Conservation (phyloP, 2,113 vertebrate genomes). For the Odocoileus hemionus region DNA sequence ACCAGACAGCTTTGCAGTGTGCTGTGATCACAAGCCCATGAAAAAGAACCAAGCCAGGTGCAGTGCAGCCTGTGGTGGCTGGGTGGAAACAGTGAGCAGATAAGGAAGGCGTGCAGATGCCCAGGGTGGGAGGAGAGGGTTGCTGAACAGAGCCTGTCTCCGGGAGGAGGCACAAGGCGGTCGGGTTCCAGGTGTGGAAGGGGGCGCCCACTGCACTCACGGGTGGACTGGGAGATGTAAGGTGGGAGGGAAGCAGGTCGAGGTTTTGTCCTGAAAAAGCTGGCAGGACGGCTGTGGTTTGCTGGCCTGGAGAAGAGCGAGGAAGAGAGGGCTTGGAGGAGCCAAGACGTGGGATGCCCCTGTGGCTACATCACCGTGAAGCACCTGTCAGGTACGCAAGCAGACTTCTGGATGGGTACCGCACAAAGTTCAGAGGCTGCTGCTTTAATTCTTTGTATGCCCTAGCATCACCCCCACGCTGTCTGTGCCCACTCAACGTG, state of each 20-base stretch:
- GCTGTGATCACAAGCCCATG: neutral
- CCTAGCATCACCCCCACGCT: neutral
- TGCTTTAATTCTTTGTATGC: neutral
- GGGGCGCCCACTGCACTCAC: neutral
- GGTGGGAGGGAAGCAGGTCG: neutral
- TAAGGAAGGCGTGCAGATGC: neutral
- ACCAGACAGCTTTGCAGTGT: neutral
- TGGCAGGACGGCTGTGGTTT: neutral
- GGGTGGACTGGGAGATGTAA: neutral
- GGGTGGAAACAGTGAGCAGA: neutral
- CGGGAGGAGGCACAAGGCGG: accelerated
- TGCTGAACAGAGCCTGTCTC: neutral
- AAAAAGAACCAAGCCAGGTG: neutral
- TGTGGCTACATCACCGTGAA: neutral
- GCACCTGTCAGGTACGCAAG: neutral
- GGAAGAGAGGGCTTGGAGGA: neutral
- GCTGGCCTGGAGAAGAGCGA: neutral
- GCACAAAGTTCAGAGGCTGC: neutral
- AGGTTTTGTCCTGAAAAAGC: neutral
- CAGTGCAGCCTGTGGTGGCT: too few relatives aligned
- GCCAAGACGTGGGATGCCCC: neutral
- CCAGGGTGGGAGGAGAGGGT: neutral
- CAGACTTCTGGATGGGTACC: neutral
- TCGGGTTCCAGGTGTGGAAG: neutral
- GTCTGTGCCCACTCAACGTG: neutral